Evolutionary conservation across 2,113 vertebrate genomes (phyloP).

Genomic region (Scomber scombrus): DNA sequence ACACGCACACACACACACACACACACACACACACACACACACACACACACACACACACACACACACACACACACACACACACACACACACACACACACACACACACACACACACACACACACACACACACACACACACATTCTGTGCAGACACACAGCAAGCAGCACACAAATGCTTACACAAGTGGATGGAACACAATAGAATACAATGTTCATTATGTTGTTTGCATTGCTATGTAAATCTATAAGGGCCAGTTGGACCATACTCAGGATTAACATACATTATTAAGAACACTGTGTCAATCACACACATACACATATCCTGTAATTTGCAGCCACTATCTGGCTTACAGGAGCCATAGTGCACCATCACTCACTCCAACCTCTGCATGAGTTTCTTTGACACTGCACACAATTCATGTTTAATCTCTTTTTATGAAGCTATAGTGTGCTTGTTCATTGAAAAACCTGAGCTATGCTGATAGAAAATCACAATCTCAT

Average conservation of each 20-base stretch:
- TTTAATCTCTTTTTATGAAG: not conserved
- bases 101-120: slow-evolving; percentile 15
- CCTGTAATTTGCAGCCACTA: slow-evolving; percentile 22
- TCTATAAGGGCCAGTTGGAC: not conserved
- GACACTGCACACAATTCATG: not conserved
- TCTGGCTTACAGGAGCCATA: not conserved
- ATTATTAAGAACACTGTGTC: slow-evolving; percentile 19
- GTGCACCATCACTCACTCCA: not conserved
- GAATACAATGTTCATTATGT: not conserved
- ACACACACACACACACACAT: slow-evolving; percentile 16
- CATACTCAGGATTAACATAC: not conserved
- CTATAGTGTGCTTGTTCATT: not conserved
- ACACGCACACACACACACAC: slow-evolving; percentile 53
- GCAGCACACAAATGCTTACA: not conserved
- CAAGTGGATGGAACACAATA: not conserved
- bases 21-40: slow-evolving; percentile 40
- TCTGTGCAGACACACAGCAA: not conserved
- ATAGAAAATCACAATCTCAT: slow-evolving; percentile 27
- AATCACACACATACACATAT: slow-evolving; percentile 12
- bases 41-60: slow-evolving; percentile 7
- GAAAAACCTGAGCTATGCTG: not conserved
- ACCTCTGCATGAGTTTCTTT: not conserved
- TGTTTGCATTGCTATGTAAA: not conserved
- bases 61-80: slow-evolving; percentile 16
- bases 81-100: slow-evolving; percentile 15